Conservation (phyloP, 2,888 invertebrate species). For the Euzophera pinguis region DNA sequence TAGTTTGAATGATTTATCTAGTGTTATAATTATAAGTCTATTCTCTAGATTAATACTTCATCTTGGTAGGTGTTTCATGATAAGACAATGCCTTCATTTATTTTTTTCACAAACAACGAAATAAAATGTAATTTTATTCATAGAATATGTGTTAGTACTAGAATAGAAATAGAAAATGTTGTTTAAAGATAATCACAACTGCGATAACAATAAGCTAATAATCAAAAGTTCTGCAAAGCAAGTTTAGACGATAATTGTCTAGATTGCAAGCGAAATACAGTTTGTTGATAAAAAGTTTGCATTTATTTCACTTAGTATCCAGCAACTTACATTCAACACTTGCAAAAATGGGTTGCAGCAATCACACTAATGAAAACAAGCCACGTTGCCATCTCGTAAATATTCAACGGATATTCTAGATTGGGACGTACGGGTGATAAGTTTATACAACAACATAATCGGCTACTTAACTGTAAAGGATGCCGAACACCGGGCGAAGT, state of each 20-base stretch:
- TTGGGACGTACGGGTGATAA: slow-evolving; percentile 19
- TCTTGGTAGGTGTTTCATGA: no score
- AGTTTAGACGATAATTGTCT: slow-evolving; percentile 3
- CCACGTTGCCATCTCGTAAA: slow-evolving; percentile 37
- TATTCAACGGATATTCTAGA: slow-evolving; percentile 37
- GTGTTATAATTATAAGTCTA: no score
- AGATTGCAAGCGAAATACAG: slow-evolving; percentile 4
- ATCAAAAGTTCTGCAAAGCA: neutral
- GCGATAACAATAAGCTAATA: neutral
- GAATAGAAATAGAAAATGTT: no score
- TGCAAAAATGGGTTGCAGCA: slow-evolving; percentile 42
- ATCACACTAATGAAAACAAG: slow-evolving; percentile 52
- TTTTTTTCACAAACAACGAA: no score
- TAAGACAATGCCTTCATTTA: no score
- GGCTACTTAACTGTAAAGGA: neutral
- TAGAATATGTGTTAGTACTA: no score
- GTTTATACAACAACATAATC: slow-evolving; percentile 13
- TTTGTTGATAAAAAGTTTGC: slow-evolving; percentile 22
- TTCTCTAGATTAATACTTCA: no score
- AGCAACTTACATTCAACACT: slow-evolving; percentile 39
- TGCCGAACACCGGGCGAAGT: no score
- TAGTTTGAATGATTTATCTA: no score
- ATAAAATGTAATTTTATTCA: no score
- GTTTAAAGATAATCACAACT: neutral
- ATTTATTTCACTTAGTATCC: slow-evolving; percentile 30